Evolutionary conservation across 2,888 invertebrate genomes (phyloP).

Genomic region (Leucophora obtusa): DNA sequence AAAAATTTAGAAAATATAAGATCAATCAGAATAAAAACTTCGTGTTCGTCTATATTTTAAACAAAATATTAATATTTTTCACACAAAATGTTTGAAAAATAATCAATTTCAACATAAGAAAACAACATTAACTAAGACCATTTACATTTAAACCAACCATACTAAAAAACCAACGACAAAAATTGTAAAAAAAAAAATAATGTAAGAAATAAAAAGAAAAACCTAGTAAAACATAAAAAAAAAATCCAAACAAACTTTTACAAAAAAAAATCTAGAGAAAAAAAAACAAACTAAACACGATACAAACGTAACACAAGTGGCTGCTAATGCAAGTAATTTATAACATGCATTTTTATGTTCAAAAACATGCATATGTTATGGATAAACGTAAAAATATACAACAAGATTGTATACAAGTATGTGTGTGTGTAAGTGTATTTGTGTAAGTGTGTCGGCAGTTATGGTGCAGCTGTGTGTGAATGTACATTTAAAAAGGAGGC

Average conservation of each 20-base stretch:
- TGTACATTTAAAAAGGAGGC: background rate
- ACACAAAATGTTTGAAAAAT: too few relatives aligned
- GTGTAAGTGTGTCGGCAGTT: background rate
- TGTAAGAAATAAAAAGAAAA: background rate
- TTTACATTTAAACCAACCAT: background rate
- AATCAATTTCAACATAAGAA: too few relatives aligned
- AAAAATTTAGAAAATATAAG: too few relatives aligned
- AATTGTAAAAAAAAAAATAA: background rate
- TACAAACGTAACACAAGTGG: conserved; percentile 70
- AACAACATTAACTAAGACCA: too few relatives aligned
- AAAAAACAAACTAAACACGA: conserved; percentile 24
- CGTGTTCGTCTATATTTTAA: too few relatives aligned
- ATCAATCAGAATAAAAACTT: too few relatives aligned
- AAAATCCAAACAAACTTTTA: conserved; percentile 2
- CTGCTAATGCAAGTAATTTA: conserved; percentile 77
- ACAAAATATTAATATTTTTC: too few relatives aligned
- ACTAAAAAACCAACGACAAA: background rate
- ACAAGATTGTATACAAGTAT: background rate
- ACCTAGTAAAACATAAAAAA: background rate
- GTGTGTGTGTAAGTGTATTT: background rate
- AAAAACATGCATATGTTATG: conserved; percentile 45
- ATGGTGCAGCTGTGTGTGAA: background rate
- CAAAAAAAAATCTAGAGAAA: background rate
- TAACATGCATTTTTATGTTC: conserved; percentile 68
- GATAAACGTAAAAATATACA: conserved; percentile 1